Evolutionary conservation across 2,797 vertebrate species (phyloP).

Genomic region (Spinibarbus caldwelli): DNA sequence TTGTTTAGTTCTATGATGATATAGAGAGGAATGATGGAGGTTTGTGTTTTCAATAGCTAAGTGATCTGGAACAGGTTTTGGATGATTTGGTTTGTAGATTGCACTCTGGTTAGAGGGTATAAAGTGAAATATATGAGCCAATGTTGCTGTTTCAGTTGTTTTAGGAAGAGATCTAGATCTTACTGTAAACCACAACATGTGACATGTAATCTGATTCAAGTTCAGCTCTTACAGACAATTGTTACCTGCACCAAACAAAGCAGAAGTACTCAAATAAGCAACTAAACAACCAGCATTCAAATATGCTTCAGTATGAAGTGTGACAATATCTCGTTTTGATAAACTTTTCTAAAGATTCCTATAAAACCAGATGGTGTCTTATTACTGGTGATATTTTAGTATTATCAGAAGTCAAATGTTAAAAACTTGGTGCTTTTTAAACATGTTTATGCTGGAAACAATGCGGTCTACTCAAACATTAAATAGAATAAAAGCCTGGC

Average conservation of each 20-base stretch:
- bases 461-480: not conserved
- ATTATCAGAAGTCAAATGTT: not conserved
- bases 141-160: not conserved
- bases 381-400: not conserved
- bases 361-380: not conserved
- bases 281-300: conserved; percentile 14
- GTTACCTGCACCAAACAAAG: conserved; percentile 16
- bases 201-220: not conserved
- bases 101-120: not conserved
- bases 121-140: not conserved
- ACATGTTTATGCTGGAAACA: not conserved
- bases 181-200: conserved; percentile 8
- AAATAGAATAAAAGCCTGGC: not conserved
- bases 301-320: not conserved
- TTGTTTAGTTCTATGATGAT: not conserved
- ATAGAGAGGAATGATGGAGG: not conserved
- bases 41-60: not conserved
- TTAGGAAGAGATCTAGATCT: not conserved
- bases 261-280: conserved; percentile 15
- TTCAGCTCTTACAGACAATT: not conserved
- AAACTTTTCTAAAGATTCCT: not conserved
- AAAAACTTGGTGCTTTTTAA: not conserved
- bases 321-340: not conserved
- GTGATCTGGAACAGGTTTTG: not conserved
- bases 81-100: not conserved